Evolutionary conservation across 2,797 vertebrate species (phyloP), one percentile per base, ranked within the genome.

Genomic region (Hemitrygon akajei): DNA sequence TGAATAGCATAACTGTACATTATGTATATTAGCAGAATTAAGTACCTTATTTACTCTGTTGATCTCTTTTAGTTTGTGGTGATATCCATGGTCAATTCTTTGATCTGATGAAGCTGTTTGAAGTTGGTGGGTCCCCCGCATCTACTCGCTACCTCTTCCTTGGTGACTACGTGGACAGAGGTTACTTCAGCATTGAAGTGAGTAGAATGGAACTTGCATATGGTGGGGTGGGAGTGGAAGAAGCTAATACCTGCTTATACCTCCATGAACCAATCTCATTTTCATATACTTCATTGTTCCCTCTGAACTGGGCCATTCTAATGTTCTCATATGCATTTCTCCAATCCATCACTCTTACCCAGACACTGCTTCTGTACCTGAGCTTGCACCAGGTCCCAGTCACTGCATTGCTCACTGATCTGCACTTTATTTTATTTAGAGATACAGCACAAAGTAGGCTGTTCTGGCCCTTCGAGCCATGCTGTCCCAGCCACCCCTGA

Each of bases 181-280:
- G 99, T 95, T 99, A 99, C 97, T 99, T 99, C 97, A 99, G 99
- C 97, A 99, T 99, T 96, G 99, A 99, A 97, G 98, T 99, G 97
- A 98, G 98, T 98, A 3, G 3, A 10, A 58, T 10, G 22, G 37
- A 30, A 5, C 58, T 14, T n/a, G 16, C 2, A 87, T 30, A 16
- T 63, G 27, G 0, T 25, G 77, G 12, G n/a, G 12, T 0, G 18
- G 86, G 0, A 16, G 18, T n/a, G n/a, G 60, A 37, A 63, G 34
- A 69, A 9, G 47, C 86, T 34, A 18, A 69, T 69, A 66, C 9
- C 34, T 20, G 34, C n/a, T 9, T 7, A 0, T 47, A 47, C 47
- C 47, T 1, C 86, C 37, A 22, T 75, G 71, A 75, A 22, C 30
- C 14, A 66, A 14, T 66, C 63, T 66, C 47, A 5, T 20, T 40